Evolutionary conservation across 2,888 invertebrate species (phyloP).

Genomic region (Mantis religiosa): DNA sequence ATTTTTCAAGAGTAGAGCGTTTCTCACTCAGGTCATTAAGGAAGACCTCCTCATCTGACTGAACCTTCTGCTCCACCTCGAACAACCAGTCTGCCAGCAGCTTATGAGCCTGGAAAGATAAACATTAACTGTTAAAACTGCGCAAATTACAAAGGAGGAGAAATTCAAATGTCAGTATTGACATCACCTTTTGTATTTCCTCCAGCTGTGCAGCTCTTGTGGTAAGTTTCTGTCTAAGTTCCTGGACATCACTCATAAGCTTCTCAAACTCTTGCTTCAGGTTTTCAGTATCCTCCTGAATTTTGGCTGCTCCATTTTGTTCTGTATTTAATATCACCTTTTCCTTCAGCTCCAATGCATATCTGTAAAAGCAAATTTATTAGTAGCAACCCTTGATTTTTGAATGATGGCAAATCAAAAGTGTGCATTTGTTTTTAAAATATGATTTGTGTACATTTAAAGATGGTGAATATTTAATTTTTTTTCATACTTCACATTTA

Average conservation of each 20-base stretch:
- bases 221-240: slow-evolving; percentile 70
- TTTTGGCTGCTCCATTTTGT: slow-evolving; percentile 79
- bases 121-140: not conserved
- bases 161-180: not conserved
- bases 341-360: slow-evolving; percentile 85
- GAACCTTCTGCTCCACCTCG: slow-evolving; percentile 80
- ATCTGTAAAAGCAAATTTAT: slow-evolving; percentile 40
- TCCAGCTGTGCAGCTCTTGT: slow-evolving; percentile 74
- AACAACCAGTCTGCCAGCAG: slow-evolving; percentile 82
- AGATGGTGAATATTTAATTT: too few species aligned
- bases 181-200: slow-evolving; percentile 47
- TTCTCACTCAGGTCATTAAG: slow-evolving; percentile 88
- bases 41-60: slow-evolving; percentile 57
- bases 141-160: not conserved
- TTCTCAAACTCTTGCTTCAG: slow-evolving; percentile 88
- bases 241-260: slow-evolving; percentile 74
- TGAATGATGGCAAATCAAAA: too few species aligned
- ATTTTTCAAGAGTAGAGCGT: slow-evolving; percentile 82
- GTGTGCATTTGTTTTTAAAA: too few species aligned
- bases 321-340: slow-evolving; percentile 91
- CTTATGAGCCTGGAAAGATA: slow-evolving; percentile 54
- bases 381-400: too few species aligned
- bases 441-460: too few species aligned
- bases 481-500: too few species aligned
- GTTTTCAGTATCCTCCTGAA: slow-evolving; percentile 86